Evolutionary conservation across 2,888 invertebrate genomes (phyloP), one percentile per base, ranked within the genome.

Genomic region (Morpho achilles): DNA sequence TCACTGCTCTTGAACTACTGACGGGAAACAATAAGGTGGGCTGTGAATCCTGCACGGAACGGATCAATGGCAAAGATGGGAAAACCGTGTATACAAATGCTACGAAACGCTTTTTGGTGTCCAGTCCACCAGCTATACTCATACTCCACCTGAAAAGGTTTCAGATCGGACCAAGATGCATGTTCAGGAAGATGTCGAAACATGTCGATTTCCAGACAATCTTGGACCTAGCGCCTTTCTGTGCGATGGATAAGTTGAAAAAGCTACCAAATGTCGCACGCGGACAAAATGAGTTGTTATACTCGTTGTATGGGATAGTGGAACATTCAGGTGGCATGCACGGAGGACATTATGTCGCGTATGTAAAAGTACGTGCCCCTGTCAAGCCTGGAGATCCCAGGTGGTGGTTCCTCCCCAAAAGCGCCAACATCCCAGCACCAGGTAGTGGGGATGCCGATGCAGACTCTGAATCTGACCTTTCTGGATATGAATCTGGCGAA

Each of bases 71-170:
- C 46, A 92, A 93, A 58, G 92, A 93, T 58, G 94, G 93, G 16
- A 95, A 95, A 76, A 94, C 95, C 6, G 93, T 96, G 0, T 94
- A 95, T 78, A 96, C 96, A 0, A 94, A 95, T 74, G 95, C 96
- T 47, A 95, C 96, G 1, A 96, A 96, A 79, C 95, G 96, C 69
- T 94, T 96, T 81, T 91, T 98, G 45, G 95, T 99, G 41, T 96
- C 96, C 65, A 94, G 94, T 75, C 98, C 98, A 32, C 99, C 99
- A 0, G 96, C 98, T 5, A 95, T 99, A 55, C 92, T 99, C 1
- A 99, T 99, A 56, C 87, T 99, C 23, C 99, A 99, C 78, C 86
- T 99, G 65, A 99, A 99, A 85, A 91, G 99, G 63, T 99, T 99
- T 89, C 98, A 98, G 88, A 94, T 98, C 75, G 93, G 93, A 0